Conservation (phyloP, 1,140 invertebrate species). For the Apis cerana region DNA sequence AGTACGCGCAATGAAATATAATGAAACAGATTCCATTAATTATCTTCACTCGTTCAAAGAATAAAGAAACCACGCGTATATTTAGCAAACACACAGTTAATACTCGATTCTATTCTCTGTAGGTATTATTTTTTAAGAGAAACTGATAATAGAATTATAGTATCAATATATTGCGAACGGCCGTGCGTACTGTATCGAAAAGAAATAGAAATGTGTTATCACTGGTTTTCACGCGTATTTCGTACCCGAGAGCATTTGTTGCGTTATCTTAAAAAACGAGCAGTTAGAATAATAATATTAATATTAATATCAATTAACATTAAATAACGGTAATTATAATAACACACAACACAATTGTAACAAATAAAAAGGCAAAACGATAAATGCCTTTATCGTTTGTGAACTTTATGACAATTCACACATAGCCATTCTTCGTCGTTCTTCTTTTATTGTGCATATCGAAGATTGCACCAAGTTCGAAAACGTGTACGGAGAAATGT, state of each 20-base stretch:
- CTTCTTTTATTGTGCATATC: slow-evolving; percentile 42
- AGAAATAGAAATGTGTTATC: not conserved
- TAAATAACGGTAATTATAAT: slow-evolving; percentile 45
- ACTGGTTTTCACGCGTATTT: slow-evolving; percentile 24
- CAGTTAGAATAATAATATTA: slow-evolving; percentile 43
- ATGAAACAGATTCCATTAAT: slow-evolving; percentile 13
- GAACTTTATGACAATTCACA: slow-evolving; percentile 3
- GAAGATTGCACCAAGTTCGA: slow-evolving; percentile 3
- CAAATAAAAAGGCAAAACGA: slow-evolving; percentile 10
- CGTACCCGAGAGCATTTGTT: slow-evolving; percentile 42
- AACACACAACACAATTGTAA: slow-evolving; percentile 34
- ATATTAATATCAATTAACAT: slow-evolving; percentile 47
- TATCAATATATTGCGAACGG: slow-evolving; percentile 22
- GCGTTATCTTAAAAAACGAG: slow-evolving; percentile 7
- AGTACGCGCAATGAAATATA: slow-evolving; percentile 36
- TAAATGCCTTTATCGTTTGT: not conserved
- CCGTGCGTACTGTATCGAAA: slow-evolving; percentile 33
- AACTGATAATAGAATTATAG: slow-evolving; percentile 19
- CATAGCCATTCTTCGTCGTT: slow-evolving; percentile 24
- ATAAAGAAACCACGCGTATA: slow-evolving; percentile 17
- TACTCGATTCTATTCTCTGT: slow-evolving; percentile 41
- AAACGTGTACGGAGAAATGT: slow-evolving; percentile 22
- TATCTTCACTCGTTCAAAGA: slow-evolving; percentile 17
- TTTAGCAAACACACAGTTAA: slow-evolving; percentile 34
- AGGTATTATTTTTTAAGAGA: slow-evolving; percentile 43